Base-by-base conservation (phyloP, 2,888 invertebrate genomes). In the Acleris emargana region DNA sequence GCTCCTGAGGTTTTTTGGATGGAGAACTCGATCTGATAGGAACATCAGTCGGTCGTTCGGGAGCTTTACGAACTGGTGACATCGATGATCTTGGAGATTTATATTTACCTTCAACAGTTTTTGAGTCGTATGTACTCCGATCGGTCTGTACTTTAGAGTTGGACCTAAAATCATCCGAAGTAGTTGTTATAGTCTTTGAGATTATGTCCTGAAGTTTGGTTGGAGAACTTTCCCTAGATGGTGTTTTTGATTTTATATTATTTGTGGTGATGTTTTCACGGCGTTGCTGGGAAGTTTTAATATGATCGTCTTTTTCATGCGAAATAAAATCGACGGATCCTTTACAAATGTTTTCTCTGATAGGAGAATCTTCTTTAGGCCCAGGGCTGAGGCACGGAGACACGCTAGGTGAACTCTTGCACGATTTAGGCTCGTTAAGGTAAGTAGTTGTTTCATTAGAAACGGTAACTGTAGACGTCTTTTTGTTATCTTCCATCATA, bases 401-500 rank as follows among this genome's bases (percentile, higher is more conserved):
- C 4, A 81, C 75, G 69, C 80, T 84, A 1, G 87, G 81, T 42
- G 87, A 87, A 58, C 76, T 83, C 4, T 71, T 68, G 49, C 74
- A 75, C n/a, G 79, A 75, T 57, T 76, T 72, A 3, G 74, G 64
- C 61, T 79, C 79, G 3, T 2, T 74, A 38, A 71, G 68, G 62
- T 69, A 69, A n/a, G 59, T 20, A 58, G 67, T 45, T 68, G 70
- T 76, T 62, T 79, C 74, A 52, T 74, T 79, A 25, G 71, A 76
- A 18, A 74, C 69, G n/a, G 68, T 76, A 58, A 68, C 72, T 20
- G 70, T 62, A 16, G 72, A 73, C 25, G 73, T 73, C 70, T 80
- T 81, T 17, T 74, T 79, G 1, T 78, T 84, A 42, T 84, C 85
- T 63, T 92, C 89, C 55, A 91, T 83, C 89, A 96, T 94, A 3